These are phyloP conservation scores for Morelia viridis DNA, from an alignment of 2,797 vertebrate species.

Conservation along the genomic window DNA sequence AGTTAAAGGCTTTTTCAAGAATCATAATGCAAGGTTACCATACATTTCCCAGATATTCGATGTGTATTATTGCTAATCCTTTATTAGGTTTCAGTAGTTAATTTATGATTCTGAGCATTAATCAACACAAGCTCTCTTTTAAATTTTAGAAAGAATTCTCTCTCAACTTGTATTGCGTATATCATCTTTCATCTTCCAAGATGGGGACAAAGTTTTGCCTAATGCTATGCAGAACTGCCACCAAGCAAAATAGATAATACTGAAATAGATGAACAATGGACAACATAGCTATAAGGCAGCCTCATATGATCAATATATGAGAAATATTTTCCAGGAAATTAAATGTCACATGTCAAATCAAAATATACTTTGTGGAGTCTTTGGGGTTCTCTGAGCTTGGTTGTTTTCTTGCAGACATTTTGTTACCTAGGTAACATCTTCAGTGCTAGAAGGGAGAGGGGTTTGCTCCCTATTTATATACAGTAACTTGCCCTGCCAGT, in stretches of 20 bases:
- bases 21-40: neutral
- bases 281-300: neutral
- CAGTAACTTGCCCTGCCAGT: too few species aligned
- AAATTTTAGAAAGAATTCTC: neutral
- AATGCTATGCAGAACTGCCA: neutral
- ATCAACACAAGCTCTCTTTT: neutral
- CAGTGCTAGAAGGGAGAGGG: too few species aligned
- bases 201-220: neutral
- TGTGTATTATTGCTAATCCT: neutral
- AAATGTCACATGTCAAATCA: neutral
- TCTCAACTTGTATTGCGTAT: neutral
- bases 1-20: neutral
- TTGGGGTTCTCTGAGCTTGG: too few species aligned
- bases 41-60: neutral
- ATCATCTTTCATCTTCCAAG: neutral
- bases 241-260: neutral
- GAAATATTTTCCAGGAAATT: constrained; percentile 5
- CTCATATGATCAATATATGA: neutral
- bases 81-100: neutral
- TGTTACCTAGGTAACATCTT: too few species aligned
- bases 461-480: too few species aligned
- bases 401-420: too few species aligned
- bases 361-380: neutral
- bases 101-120: neutral
- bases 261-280: neutral